A percentile compares a stretch with the other conserved stretches of the same genome.
phyloP scores from a whole-genome alignment of 2,797 vertebrate species.

The Gymnoscopelus braueri region DNA sequence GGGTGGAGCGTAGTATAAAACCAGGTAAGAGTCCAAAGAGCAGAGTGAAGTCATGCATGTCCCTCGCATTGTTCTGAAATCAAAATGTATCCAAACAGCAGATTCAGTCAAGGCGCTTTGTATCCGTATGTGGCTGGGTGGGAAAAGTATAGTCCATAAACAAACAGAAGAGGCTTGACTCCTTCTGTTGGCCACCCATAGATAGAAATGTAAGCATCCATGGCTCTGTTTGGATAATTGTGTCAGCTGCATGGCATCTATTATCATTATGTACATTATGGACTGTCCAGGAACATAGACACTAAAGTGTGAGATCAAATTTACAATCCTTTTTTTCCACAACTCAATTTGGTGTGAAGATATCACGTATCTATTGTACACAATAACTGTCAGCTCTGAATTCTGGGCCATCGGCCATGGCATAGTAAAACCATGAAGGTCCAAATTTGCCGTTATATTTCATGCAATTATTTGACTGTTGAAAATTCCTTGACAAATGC shows the following conservation, averaged over 20 bases:
- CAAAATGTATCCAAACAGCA: not conserved
- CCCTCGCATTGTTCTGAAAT: not conserved
- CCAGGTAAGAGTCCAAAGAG: no score
- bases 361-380: no score
- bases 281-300: not conserved
- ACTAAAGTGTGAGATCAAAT: not conserved
- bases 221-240: not conserved
- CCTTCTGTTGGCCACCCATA: slow-evolving; percentile 18
- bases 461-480: no score
- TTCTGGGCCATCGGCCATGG: no score
- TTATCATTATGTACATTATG: not conserved
- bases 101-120: not conserved
- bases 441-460: no score
- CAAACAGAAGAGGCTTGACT: slow-evolving; percentile 5
- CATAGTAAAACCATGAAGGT: no score
- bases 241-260: not conserved
- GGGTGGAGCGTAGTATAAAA: no score
- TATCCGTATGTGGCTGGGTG: not conserved
- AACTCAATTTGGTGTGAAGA: no score
- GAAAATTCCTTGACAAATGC: no score
- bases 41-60: not conserved
- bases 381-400: no score
- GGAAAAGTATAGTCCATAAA: not conserved
- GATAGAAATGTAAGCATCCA: not conserved
- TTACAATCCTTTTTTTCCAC: no score